Evolutionary conservation across 2,797 vertebrate species (phyloP), one percentile per base, ranked within the genome.

Genomic region (Zenarchopterus dispar): DNA sequence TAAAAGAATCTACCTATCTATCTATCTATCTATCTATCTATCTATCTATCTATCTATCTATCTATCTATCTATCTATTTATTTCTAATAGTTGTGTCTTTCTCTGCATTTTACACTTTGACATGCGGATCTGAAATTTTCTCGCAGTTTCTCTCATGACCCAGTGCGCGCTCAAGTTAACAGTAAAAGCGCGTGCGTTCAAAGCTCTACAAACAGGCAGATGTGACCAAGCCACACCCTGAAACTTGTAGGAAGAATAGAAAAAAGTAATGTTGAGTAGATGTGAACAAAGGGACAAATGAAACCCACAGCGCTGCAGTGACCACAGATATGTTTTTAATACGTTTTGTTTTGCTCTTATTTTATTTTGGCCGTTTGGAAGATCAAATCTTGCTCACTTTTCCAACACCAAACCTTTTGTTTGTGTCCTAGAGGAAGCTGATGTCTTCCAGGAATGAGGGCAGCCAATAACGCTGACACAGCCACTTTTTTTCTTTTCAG

Each of bases 221-320:
- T 78, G 70, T 15, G 48, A 6, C n/a, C 9, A 52, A 5, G 58
- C 74, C 86, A 81, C 88, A 86, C 88, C 86, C 85, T 86, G 77
- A 67, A 65, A 72, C 64, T 67, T 23, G 28, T 28, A 4, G 7
- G 43, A 4, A 0, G 0, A 36, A 36, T 36, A 36, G 28, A 2
- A 36, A 13, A 36, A 36, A 31, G 31, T 4, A 15, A 13, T 39
- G 33, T 13, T 13, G 16, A 39, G 36, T 39, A 15, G 36, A 39
- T 15, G 8, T 15, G 36, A 39, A 55, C 15, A 54, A 50, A 43
- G 16, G 4, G 4, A 49, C 7, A 74, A n/a, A 44, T 10, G 1
- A 13, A 46, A 22, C 2, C 3, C 5, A 0, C 8, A 17, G 39
- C 2, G 26, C 6, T 16, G 31, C 7, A 39, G 31, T 4, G 33